Evolutionary conservation across 2,888 invertebrate species (phyloP).

Genomic region (Meteorus cinctellus): DNA sequence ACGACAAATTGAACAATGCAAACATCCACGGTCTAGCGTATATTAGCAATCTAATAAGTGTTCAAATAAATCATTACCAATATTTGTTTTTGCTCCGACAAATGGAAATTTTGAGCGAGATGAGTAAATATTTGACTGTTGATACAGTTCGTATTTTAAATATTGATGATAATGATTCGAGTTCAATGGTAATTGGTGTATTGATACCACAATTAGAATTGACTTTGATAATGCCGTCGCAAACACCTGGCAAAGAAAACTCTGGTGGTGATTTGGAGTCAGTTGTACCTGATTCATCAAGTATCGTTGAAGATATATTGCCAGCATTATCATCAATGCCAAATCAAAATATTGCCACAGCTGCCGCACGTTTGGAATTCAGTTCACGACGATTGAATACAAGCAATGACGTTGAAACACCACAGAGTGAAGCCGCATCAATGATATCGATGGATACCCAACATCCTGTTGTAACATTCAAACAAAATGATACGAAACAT

Average conservation of each 20-base stretch:
- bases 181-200: slow-evolving; percentile 82
- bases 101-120: slow-evolving; percentile 86
- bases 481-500: slow-evolving; percentile 59
- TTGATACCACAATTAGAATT: slow-evolving; percentile 90
- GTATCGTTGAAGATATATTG: slow-evolving; percentile 83
- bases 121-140: slow-evolving; percentile 85
- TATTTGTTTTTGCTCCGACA: slow-evolving; percentile 90
- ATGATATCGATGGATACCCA: slow-evolving; percentile 52
- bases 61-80: slow-evolving; percentile 96
- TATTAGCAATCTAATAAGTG: slow-evolving; percentile 87
- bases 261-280: slow-evolving; percentile 89
- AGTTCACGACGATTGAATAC: slow-evolving; percentile 66
- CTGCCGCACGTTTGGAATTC: slow-evolving; percentile 61
- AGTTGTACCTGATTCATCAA: slow-evolving; percentile 88
- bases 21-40: slow-evolving; percentile 88
- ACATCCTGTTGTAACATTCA: slow-evolving; percentile 69
- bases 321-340: slow-evolving; percentile 53
- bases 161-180: slow-evolving; percentile 73
- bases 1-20: slow-evolving; percentile 72
- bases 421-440: slow-evolving; percentile 70
- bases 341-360: slow-evolving; percentile 59
- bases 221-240: slow-evolving; percentile 90
- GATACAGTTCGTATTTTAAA: slow-evolving; percentile 84
- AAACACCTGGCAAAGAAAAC: slow-evolving; percentile 89
- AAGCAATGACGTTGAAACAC: slow-evolving; percentile 66